Base-by-base conservation (phyloP, 2,797 vertebrate genomes). In the Darevskia nairensis region DNA sequence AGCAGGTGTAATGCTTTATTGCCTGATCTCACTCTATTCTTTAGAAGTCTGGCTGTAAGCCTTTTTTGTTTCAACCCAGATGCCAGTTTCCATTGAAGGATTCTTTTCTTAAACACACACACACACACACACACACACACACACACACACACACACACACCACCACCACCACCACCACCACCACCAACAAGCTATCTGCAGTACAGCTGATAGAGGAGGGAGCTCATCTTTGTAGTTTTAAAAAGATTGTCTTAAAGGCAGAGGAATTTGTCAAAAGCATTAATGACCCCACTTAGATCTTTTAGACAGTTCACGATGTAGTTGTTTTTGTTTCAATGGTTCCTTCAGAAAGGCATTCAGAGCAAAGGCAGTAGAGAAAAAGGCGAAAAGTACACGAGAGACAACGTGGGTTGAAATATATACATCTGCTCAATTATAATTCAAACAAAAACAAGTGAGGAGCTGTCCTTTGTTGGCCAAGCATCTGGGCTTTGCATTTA, bases 401-500 rank as follows among this genome's bases (percentile, higher is more conserved):
- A 50, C 72, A 90, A 92, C 93, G 93, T 87, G 89, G 84, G 88
- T 90, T 93, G 92, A 93, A 94, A 96, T 96, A 95, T 95, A 94
- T 93, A 97, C 96, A 96, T 95, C 93, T 95, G 92, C 88, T 89
- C 92, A 92, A 95, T 96, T 96, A 96, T 95, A 96, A 96, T 95
- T 96, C 32, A 90, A 95, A 95, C 88, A 95, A 96, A 97, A 95
- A 88, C 92, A 94, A 85, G 21, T 88, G 92, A 95, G 94, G 94
- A 95, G 89, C 90, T 84, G 89, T 91, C 89, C 90, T 95, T 84
- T 83, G 89, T 93, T 95, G 96, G 94, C 94, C 83, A 85, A 96
- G 95, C 94, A 96, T 95, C 95, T 97, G 85, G 2, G 94, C 92
- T 97, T 97, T 94, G 94, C 95, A 95, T 97, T 96, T 94, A 96